phyloP scores from a whole-genome alignment of 2,113 vertebrate species.

The Sprattus sprattus region DNA sequence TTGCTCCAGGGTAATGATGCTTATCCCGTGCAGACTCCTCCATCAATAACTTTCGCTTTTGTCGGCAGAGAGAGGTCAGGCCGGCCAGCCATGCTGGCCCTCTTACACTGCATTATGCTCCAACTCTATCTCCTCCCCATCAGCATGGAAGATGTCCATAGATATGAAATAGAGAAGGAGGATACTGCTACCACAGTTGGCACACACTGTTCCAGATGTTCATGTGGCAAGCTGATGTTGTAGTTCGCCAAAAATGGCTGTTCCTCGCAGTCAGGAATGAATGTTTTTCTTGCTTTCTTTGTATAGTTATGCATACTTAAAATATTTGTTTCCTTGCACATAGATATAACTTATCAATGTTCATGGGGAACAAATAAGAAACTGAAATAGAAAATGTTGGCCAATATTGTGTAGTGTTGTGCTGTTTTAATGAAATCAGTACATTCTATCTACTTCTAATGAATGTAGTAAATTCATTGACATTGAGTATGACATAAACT shows the following conservation, averaged over 20 bases:
- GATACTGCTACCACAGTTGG: neutral
- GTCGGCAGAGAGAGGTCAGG: constrained; percentile 44
- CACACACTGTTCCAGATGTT: neutral
- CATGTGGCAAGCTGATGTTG: neutral
- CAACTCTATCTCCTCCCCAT: neutral
- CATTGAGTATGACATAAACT: neutral
- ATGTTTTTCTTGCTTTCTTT: neutral
- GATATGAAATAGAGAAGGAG: neutral
- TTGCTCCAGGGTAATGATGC: constrained; percentile 55
- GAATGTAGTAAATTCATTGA: no score
- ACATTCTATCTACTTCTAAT: no score
- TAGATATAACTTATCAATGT: constrained; percentile 43
- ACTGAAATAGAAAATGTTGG: neutral
- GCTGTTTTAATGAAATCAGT: neutral
- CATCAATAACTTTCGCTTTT: constrained; percentile 47
- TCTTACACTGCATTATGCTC: neutral
- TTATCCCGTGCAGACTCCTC: constrained; percentile 55
- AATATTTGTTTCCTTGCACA: neutral
- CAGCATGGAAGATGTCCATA: constrained; percentile 12
- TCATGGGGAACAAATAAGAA: constrained; percentile 11
- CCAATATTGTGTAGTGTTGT: neutral
- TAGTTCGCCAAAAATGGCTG: neutral
- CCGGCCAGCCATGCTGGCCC: constrained; percentile 20
- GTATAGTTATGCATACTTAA: neutral
- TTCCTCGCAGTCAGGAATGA: neutral